Evolutionary conservation across 1,140 invertebrate genomes (phyloP), one percentile per base, ranked within the genome.

Genomic region (Eumeta japonica): DNA sequence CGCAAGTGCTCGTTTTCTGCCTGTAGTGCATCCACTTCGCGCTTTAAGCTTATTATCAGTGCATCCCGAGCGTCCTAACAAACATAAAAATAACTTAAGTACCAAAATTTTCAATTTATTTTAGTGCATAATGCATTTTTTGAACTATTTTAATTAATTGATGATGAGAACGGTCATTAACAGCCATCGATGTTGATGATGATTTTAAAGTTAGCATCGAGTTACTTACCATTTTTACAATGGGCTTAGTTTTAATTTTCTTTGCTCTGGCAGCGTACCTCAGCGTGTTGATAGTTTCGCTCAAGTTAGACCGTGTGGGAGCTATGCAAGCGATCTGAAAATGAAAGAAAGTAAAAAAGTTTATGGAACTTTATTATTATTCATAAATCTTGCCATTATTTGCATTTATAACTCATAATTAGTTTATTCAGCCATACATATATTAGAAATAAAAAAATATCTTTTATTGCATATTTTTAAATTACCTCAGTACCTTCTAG

Each of bases 201-300:
- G 11, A 30, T 28, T 27, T 27, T 32, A 20, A 19, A 19, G 18
- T 15, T 16, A 14, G 15, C 13, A 30, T 33, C 11, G 28, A n/a
- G 5, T 30, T 10, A 62, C 77, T 79, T 76, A 92, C 91, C 91
- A 96, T 95, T 63, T 91, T 84, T n/a, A 94, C 85, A 27, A 94
- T 83, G 0, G 91, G 92, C 62, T 93, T 93, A 0, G 89, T 92
- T 51, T 86, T 83, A 37, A 94, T 94, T 57, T 85, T 85, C 68
- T 93, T 94, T 0, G 91, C 90, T 50, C 91, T 68, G 0, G 89
- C 84, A 0, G 91, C 92, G 75, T 94, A 94, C 10, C 90, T 76
- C 2, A 98, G 75, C 0, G 95, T 95, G 67, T 95, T 97, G 2
- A 97, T 70, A 0, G 92, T 92, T 75, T 98, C 95, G 42, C 84